Evolutionary conservation across 2,797 vertebrate species (phyloP).

Genomic region (Enteromius argenteus): DNA sequence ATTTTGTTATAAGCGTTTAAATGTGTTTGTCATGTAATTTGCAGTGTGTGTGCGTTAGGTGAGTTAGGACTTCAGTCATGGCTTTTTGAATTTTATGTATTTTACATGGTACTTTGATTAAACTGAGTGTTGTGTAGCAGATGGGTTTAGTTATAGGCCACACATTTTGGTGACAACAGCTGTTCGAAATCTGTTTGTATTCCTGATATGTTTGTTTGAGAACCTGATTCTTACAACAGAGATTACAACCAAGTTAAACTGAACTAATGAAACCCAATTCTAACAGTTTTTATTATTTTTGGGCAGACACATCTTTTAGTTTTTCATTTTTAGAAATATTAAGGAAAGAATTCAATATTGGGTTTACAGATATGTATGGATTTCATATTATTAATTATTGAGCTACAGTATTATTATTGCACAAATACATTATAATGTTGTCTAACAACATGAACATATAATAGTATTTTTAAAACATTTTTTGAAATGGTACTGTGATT

Average conservation of each 20-base stretch:
- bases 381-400: neutral
- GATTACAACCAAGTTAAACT: neutral
- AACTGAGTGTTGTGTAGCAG: neutral
- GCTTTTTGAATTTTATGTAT: neutral
- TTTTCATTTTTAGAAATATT: neutral
- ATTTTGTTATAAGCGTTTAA: conserved; percentile 14
- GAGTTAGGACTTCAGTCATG: neutral
- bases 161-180: neutral
- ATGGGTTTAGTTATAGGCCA: neutral
- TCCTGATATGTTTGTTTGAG: neutral
- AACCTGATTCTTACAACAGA: neutral
- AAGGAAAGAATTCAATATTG: neutral
- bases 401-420: neutral
- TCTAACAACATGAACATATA: neutral
- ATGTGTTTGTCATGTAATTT: neutral
- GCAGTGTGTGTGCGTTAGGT: neutral
- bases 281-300: neutral
- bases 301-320: neutral
- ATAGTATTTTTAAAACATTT: neutral
- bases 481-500: neutral
- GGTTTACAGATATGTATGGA: neutral
- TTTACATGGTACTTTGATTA: neutral
- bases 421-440: neutral
- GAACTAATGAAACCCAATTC: neutral
- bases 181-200: neutral